Evolutionary conservation across 2,113 vertebrate genomes (phyloP), one percentile per base, ranked within the genome.

Genomic region (Clarias macrocephalus): DNA sequence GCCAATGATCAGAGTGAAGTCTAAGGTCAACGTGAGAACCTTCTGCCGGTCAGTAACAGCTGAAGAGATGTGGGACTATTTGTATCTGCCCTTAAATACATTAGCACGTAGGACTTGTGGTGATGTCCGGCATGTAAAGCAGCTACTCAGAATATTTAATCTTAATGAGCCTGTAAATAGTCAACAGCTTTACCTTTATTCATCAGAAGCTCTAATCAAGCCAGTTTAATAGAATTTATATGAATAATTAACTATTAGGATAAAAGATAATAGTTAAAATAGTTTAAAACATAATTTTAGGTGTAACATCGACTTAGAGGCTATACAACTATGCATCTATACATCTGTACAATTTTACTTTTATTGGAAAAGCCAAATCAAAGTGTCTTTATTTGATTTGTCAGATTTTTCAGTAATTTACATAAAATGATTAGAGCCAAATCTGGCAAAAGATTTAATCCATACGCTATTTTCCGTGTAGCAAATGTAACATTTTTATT

Each of bases 1-100:
- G 57, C 11, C 62, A 63, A 42, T 12, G 75, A 60, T 70, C 79
- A 60, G n/a, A 70, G 37, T 84, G 37, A 65, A 80, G 75, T 79
- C 72, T 63, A 42, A 80, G 8, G 77, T 80, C 76, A 11, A 70
- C 25, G 11, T 57, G 82, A 33, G 28, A 80, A 59, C 16, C 3
- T 80, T 80, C 21, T 13, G 52, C n/a, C 54, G 30, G 52, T 84
- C 68, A 37, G 30, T 10, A 57, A 84, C 68, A 60, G 54, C 56
- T 65, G 42, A 66, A 18, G 42, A 83, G 25, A 66, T 1, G 9
- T 6, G 4, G n/a, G 33, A 48, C 33, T 48, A 63, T 37, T 28
- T 52, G n/a, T 63, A 28, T 48, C 12, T 42, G 5, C 8, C 28
- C 18, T 59, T 80, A 79, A 56, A 11, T 73, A 10, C 3, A 12